Conservation (phyloP, 2,888 invertebrate genomes). For the Gari tellinella region DNA sequence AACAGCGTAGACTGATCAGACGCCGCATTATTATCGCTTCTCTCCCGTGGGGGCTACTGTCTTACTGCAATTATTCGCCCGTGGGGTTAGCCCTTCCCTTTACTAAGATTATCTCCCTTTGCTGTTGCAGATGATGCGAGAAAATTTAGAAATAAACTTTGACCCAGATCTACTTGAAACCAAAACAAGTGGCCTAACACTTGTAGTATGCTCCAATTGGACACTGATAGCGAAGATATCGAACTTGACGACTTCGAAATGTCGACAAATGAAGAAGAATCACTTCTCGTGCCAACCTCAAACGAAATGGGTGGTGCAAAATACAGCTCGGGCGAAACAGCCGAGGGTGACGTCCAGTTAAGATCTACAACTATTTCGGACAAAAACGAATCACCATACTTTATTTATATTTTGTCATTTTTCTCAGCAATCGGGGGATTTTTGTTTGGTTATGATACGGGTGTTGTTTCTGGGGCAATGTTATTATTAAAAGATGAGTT, state of each 20-base stretch:
- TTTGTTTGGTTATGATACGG: conserved; percentile 87
- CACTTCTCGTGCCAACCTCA: conserved; percentile 37
- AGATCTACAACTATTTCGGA: not conserved
- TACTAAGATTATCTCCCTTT: no score
- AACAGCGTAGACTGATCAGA: no score
- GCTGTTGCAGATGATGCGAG: no score
- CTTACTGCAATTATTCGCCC: no score
- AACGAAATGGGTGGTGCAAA: conserved; percentile 38
- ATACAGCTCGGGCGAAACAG: conserved; percentile 12
- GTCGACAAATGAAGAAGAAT: conserved; percentile 31
- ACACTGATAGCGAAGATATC: conserved; percentile 47
- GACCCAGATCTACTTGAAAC: conserved; percentile 17
- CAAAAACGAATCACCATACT: conserved; percentile 41
- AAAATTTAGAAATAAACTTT: conserved; percentile 34
- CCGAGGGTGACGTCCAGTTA: conserved; percentile 27
- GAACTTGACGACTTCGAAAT: conserved; percentile 56
- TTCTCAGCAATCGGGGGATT: conserved; percentile 85
- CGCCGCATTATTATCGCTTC: no score
- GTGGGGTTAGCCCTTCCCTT: no score
- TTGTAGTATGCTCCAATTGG: conserved; percentile 34
- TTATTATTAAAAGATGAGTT: conserved; percentile 84
- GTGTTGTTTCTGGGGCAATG: conserved; percentile 86
- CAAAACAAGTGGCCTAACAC: not conserved
- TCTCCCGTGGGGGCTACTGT: no score
- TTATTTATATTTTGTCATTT: conserved; percentile 75